Evolutionary conservation across 1,140 invertebrate species (phyloP).

Genomic region (Xylocopa sonorina): DNA sequence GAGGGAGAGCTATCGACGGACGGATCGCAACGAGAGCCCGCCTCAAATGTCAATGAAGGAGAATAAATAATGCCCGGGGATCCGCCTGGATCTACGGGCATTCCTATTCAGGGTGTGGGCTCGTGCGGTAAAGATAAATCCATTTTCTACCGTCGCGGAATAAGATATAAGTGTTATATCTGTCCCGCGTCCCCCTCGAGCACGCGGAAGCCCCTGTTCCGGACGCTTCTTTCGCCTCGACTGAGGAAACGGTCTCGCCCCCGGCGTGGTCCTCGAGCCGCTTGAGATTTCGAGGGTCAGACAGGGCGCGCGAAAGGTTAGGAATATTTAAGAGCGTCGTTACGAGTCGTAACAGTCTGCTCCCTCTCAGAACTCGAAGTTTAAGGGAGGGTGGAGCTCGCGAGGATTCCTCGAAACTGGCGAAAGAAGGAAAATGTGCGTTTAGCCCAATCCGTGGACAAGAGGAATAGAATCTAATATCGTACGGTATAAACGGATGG

Average conservation of each 20-base stretch:
- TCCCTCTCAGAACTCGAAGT: background rate
- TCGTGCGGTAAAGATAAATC: slow-evolving; percentile 73
- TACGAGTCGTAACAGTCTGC: background rate
- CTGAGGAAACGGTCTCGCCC: slow-evolving; percentile 21
- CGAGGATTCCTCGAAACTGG: background rate
- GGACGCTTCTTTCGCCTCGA: slow-evolving; percentile 28
- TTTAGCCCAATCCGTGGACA: too few species aligned
- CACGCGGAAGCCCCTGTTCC: slow-evolving; percentile 16
- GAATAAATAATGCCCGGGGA: slow-evolving; percentile 73
- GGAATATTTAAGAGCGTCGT: slow-evolving; percentile 39
- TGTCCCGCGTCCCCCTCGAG: slow-evolving; percentile 55
- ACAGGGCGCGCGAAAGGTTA: slow-evolving; percentile 18
- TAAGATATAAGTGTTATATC: slow-evolving; percentile 74
- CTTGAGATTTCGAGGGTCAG: slow-evolving; percentile 43
- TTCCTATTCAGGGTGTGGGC: slow-evolving; percentile 45
- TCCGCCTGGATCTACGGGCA: slow-evolving; percentile 42
- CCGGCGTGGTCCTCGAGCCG: slow-evolving; percentile 11
- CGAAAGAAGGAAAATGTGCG: too few species aligned
- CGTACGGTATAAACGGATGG: too few species aligned
- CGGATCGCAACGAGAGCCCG: background rate
- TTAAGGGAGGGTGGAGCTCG: background rate
- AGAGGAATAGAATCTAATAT: too few species aligned
- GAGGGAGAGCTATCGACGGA: background rate
- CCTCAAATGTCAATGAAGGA: slow-evolving; percentile 65
- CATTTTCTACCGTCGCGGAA: slow-evolving; percentile 74